phyloP scores from a whole-genome alignment of 2,888 invertebrate genomes.

The Andrena trimmerana region DNA sequence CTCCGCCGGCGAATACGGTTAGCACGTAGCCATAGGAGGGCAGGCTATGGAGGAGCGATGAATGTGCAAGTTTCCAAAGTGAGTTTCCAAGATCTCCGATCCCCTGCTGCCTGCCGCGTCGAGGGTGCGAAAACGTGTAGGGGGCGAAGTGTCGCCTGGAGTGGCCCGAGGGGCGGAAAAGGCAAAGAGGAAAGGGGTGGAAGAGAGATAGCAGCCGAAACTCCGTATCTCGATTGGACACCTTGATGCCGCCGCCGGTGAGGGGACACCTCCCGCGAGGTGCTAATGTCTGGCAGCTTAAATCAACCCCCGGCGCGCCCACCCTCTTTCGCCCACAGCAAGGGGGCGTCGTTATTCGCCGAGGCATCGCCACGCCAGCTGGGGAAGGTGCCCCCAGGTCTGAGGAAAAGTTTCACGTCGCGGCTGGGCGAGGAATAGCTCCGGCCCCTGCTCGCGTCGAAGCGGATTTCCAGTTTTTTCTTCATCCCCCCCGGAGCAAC shows the following conservation, averaged over 20 bases:
- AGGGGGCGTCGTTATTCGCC: constrained; percentile 26
- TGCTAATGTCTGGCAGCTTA: constrained; percentile 77
- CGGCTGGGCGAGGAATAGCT: constrained; percentile 15
- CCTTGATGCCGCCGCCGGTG: constrained; percentile 46
- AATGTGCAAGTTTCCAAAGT: constrained; percentile 70
- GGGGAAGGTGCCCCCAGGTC: constrained; percentile 52
- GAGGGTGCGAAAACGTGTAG: constrained; percentile 64
- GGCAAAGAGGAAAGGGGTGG: neutral
- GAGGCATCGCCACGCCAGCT: constrained; percentile 37
- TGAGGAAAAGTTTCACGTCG: constrained; percentile 66
- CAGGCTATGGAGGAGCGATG: constrained; percentile 49
- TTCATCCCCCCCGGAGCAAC: neutral
- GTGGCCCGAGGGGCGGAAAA: constrained; percentile 35
- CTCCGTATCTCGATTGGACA: constrained; percentile 72
- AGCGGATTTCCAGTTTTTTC: constrained; percentile 53
- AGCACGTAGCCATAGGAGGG: constrained; percentile 31
- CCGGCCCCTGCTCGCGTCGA: constrained; percentile 26
- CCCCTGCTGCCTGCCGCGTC: constrained; percentile 22
- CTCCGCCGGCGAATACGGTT: constrained; percentile 57
- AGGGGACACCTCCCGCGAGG: constrained; percentile 68
- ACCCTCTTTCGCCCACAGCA: constrained; percentile 17
- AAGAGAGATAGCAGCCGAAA: constrained; percentile 55
- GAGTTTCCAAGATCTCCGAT: constrained; percentile 64
- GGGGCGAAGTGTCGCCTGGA: constrained; percentile 49
- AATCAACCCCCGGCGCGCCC: constrained; percentile 65